Evolutionary conservation across 2,113 vertebrate genomes (phyloP), one percentile per base, ranked within the genome.

Genomic region (Crotophaga sulcirostris): DNA sequence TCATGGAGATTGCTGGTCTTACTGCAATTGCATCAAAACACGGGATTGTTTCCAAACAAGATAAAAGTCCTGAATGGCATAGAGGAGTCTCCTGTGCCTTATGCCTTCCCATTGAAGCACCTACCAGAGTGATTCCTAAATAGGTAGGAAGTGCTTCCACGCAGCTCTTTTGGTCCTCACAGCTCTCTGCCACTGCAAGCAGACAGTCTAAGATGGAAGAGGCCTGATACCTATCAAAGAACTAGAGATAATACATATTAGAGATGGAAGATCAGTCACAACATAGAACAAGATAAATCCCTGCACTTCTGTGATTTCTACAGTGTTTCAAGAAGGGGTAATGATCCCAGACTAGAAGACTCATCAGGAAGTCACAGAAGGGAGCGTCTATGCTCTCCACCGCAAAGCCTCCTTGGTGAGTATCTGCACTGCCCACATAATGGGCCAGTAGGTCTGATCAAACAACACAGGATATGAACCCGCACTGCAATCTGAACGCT

Each of bases 341-440:
- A 51, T 3, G 3, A 74, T 72, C 15, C 56, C 52, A 59, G 42
- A 28, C 8, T 44, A 58, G 19, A 25, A n/a, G n/a, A 47, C 9
- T 42, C 42, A 55, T 16, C 11, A 45, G 25, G 52, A 74, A 78
- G 52, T n/a, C 33, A 38, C 24, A 38, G 38, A 78, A 59, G 25
- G n/a, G 21, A 78, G 16, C 14, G 3, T 18, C 10, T 10, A 17
- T 25, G 7, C 15, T 29, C 3, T 31, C 16, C 13, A 11, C 5
- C 3, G 1, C 13, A 68, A 36, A 82, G 7, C 13, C 67, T 40
- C 16, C 9, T 16, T 0, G 0, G 0, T 44, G 11, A 55, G 29
- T 60, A 14, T 64, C 87, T 47, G 25, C 21, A 34, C 12, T 60
- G 54, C 26, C 24, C 2, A 1, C 10, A 5, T 24, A 33, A 31